These are phyloP conservation scores for Anodontia alba DNA, from an alignment of 2,888 invertebrate species.

Conservation along the genomic window DNA sequence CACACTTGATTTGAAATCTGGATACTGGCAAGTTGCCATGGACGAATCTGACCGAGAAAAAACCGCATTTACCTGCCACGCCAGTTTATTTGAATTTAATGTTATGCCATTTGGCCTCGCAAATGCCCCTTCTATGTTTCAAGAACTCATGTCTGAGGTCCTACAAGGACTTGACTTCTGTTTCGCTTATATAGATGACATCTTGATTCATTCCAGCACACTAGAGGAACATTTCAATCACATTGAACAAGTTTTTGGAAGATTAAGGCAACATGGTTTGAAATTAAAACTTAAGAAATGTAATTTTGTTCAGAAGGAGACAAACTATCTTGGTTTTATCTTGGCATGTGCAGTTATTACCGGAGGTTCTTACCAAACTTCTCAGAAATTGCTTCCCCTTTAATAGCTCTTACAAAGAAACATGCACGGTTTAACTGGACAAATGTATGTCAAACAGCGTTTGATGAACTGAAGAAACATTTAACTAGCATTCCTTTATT, in stretches of 20 bases:
- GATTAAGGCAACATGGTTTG: conserved; percentile 32
- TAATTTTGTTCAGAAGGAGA: conserved; percentile 40
- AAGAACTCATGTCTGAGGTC: conserved; percentile 41
- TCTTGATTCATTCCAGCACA: conserved; percentile 45
- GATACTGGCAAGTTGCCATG: conserved; percentile 52
- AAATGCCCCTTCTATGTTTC: conserved; percentile 39
- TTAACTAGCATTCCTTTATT: conserved; percentile 14
- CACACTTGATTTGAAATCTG: conserved; percentile 34
- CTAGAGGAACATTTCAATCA: conserved; percentile 48
- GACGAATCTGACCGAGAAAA: conserved; percentile 13
- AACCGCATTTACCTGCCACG: conserved; percentile 19
- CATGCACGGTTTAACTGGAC: conserved; percentile 12
- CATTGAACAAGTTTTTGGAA: conserved; percentile 40
- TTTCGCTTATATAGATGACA: conserved; percentile 54
- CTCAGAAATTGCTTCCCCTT: conserved; percentile 34
- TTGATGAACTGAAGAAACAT: conserved; percentile 22
- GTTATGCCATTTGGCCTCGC: conserved; percentile 41
- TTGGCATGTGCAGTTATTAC: conserved; percentile 29
- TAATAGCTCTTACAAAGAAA: conserved; percentile 32
- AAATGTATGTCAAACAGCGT: conserved; percentile 4
- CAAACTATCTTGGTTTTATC: conserved; percentile 43
- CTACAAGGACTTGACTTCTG: conserved; percentile 42
- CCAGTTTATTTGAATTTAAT: conserved; percentile 43
- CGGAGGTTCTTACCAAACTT: no score
- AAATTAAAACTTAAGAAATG: conserved; percentile 47